phyloP scores from a whole-genome alignment of 2,888 invertebrate species.

The Caradrina kadenii region DNA sequence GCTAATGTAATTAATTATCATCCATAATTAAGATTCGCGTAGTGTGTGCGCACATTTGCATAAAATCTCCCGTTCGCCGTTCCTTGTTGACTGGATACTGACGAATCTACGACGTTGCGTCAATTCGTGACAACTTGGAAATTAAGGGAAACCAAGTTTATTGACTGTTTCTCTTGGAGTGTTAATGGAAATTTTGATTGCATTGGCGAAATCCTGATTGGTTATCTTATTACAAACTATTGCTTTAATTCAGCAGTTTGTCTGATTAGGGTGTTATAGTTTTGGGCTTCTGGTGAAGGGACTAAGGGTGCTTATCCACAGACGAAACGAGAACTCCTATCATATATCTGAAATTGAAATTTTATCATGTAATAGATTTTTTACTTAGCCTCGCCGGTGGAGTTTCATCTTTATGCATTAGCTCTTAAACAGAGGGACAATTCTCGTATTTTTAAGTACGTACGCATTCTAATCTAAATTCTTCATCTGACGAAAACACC shows the following conservation, averaged over 20 bases:
- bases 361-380: no score
- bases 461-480: no score
- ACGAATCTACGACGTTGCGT: slow-evolving; percentile 41
- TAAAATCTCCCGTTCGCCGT: slow-evolving; percentile 37
- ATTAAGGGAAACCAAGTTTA: slow-evolving; percentile 3
- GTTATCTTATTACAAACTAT: background rate
- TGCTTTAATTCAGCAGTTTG: background rate
- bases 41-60: slow-evolving; percentile 66
- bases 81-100: slow-evolving; percentile 54
- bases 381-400: no score
- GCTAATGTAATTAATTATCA: slow-evolving; percentile 75
- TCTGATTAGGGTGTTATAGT: no score
- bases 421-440: no score
- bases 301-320: no score
- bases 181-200: slow-evolving; percentile 15
- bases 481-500: no score
- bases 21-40: slow-evolving; percentile 71
- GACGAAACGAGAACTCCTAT: no score
- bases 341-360: no score
- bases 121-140: slow-evolving; percentile 24
- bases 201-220: background rate
- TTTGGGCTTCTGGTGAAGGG: no score
- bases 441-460: no score
- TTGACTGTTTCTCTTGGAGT: slow-evolving; percentile 14
- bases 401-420: no score